These are phyloP conservation scores for Papilio dardanus DNA, from an alignment of 1,140 invertebrate genomes.

Conservation along the genomic window DNA sequence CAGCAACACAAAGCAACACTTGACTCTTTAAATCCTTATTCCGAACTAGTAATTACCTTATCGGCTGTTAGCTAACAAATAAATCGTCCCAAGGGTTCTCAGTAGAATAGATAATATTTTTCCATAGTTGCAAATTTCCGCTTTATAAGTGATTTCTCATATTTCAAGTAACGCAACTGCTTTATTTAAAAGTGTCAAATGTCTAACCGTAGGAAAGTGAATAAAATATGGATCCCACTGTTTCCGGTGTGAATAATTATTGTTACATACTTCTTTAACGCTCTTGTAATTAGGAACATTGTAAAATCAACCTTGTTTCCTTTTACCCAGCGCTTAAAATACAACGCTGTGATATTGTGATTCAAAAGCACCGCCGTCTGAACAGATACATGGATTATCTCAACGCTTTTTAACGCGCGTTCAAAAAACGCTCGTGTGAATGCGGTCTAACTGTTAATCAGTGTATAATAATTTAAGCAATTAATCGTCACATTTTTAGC, in stretches of 20 bases:
- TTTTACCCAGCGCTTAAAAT: too few relatives aligned
- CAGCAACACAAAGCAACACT: background rate
- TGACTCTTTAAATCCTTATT: background rate
- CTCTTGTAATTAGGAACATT: too few relatives aligned
- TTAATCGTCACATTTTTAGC: too few relatives aligned
- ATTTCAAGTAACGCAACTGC: background rate
- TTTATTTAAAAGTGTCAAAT: background rate
- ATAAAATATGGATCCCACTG: background rate
- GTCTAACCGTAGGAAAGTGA: constrained; percentile 4
- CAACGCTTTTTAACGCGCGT: too few relatives aligned
- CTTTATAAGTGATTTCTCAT: background rate
- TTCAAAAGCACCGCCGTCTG: too few relatives aligned
- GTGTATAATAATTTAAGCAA: too few relatives aligned
- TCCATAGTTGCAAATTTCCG: background rate
- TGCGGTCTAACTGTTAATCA: too few relatives aligned
- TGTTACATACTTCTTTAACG: too few relatives aligned
- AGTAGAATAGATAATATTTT: background rate
- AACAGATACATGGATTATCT: too few relatives aligned
- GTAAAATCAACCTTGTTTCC: too few relatives aligned
- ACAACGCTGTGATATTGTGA: too few relatives aligned
- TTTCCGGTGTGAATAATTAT: background rate
- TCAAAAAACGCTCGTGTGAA: too few relatives aligned
- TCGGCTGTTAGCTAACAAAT: background rate
- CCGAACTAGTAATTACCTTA: constrained; percentile 10
- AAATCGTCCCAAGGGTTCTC: background rate